Conservation (phyloP, 1,140 invertebrate species). For the Drosophila mojavensis region DNA sequence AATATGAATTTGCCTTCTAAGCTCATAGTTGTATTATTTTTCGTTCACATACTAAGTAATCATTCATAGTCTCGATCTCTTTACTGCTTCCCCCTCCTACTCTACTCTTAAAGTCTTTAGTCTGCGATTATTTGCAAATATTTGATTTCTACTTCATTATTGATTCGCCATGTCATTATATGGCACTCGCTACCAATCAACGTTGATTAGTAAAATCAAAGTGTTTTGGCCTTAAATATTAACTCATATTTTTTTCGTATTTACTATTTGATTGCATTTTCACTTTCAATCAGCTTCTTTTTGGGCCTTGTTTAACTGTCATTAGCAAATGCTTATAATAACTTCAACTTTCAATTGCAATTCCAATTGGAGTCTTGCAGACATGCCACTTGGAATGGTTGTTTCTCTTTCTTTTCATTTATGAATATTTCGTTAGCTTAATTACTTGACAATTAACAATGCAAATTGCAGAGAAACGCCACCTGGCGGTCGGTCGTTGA, state of each 20-base stretch:
- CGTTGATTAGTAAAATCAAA: background rate
- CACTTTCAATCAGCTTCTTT: constrained; percentile 18
- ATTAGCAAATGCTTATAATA: constrained; percentile 31
- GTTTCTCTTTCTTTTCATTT: constrained; percentile 4
- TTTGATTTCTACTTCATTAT: background rate
- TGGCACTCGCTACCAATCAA: background rate
- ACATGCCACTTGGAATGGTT: constrained; percentile 19
- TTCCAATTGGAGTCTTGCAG: constrained; percentile 11
- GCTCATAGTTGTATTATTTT: too few species aligned
- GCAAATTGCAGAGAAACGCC: constrained; percentile 60
- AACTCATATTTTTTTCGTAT: background rate
- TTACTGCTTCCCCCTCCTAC: too few species aligned
- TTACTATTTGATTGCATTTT: constrained; percentile 6
- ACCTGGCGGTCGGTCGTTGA: constrained; percentile 48
- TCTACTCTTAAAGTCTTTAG: background rate
- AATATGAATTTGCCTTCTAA: too few species aligned
- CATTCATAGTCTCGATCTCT: too few species aligned
- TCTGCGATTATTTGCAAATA: too few species aligned
- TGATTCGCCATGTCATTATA: constrained; percentile 1
- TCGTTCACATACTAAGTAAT: too few species aligned
- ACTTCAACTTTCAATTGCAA: constrained; percentile 26
- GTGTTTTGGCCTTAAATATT: constrained; percentile 6
- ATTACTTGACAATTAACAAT: constrained; percentile 66
- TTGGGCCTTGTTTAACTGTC: constrained; percentile 25
- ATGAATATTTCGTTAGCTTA: constrained; percentile 49